Base-by-base conservation (phyloP, 64 coral and sea anemone species). In the Montipora foliosa region DNA sequence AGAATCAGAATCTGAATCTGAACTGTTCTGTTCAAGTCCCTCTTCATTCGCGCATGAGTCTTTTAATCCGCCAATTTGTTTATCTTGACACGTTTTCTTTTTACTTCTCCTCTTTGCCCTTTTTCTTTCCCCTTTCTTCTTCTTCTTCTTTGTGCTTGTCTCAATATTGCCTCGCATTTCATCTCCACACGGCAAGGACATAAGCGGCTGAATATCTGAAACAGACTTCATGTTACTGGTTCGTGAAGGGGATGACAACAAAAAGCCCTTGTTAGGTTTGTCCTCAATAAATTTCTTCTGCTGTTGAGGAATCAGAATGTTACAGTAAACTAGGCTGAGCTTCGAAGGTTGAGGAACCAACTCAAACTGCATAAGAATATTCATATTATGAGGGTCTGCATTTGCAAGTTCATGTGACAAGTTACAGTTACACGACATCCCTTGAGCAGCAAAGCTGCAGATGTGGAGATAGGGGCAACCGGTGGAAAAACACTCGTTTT, bases 391-490 rank as follows among this genome's bases (percentile, higher is more conserved):
- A 19, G 11, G 37, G 37, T 37, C 37, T 37, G 37, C 21, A 83
- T 72, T 25, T 14, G 44, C 14, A 71, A 91, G 24, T 5, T 81
- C 47, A 24, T 91, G 89, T 72, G 89, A 81, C 22, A 69, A 48
- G 16, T 45, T 9, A 22, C 77, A 67, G 4, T 5, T 72, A 44
- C 67, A 82, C 11, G 24, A 11, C 29, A 58, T 59, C 83, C 20
- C 78, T 91, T 55, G 46, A 6, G 21, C 62, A 16, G 79, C n/a
- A 53, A 9, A 4, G 22, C 49, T 22, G 21, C 90, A 92, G n/a
- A 92, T 24, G 82, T 92, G 90, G 1, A 92, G 58, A 51, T 86
- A 8, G 24, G 53, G 48, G 44, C 90, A 92, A 15, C 4, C 8
- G 7, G 5, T 57, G 15, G 67, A 67, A 7, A 10, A 6, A 53